phyloP scores from a whole-genome alignment of 1,140 invertebrate species.

The Dreissena rostriformis region DNA sequence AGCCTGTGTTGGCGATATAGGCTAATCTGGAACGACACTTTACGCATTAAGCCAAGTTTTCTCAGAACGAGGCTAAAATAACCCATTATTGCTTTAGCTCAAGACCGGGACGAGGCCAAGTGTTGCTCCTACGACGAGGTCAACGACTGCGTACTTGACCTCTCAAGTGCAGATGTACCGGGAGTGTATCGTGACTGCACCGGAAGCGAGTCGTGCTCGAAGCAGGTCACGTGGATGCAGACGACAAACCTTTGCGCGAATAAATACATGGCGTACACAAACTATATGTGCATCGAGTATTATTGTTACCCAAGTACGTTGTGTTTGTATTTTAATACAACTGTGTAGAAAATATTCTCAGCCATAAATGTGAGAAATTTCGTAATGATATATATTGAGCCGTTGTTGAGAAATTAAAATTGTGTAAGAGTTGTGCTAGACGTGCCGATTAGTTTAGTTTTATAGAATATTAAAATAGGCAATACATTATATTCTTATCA shows the following conservation, averaged over 20 bases:
- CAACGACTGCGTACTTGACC: constrained; percentile 13
- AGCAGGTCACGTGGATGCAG: constrained; percentile 24
- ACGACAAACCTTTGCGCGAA: neutral
- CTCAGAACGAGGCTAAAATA: neutral
- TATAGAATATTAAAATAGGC: too few species aligned
- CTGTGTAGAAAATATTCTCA: too few species aligned
- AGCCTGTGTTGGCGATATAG: too few species aligned
- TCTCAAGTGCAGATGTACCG: constrained; percentile 19
- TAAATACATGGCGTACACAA: constrained; percentile 9
- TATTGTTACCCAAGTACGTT: constrained; percentile 26
- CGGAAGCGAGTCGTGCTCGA: constrained; percentile 15
- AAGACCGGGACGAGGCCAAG: constrained; percentile 20
- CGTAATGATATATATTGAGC: too few species aligned
- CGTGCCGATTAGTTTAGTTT: too few species aligned
- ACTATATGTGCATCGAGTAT: constrained; percentile 46
- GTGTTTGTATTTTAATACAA: too few species aligned
- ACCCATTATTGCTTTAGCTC: neutral
- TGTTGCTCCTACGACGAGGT: constrained; percentile 23
- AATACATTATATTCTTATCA: too few species aligned
- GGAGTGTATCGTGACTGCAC: constrained; percentile 18
- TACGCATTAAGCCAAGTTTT: too few species aligned
- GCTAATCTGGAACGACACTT: too few species aligned
- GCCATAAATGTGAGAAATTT: too few species aligned
- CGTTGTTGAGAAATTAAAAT: too few species aligned
- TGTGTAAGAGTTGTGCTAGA: too few species aligned